These are phyloP conservation scores for Microtus ochrogaster DNA, from an alignment of 2,113 vertebrate species.

Conservation along the genomic window DNA sequence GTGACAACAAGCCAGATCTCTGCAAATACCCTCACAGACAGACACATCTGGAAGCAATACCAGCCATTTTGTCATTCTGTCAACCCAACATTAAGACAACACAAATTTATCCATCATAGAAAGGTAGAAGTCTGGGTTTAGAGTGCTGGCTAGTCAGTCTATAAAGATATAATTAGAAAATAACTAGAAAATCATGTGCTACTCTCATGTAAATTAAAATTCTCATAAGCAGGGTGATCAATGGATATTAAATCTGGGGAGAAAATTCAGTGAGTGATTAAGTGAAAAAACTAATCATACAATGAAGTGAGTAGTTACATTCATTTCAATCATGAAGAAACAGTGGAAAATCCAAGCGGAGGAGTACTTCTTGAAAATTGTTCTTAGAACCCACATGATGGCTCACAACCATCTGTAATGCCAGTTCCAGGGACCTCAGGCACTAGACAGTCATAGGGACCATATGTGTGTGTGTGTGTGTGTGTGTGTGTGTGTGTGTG, in stretches of 20 bases:
- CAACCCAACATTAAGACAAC: not conserved
- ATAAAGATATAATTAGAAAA: slow-evolving; percentile 32
- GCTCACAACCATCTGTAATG: not conserved
- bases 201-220: not conserved
- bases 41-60: not conserved
- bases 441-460: not conserved
- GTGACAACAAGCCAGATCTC: not conserved
- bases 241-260: not conserved
- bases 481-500: not conserved
- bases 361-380: not conserved
- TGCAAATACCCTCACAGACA: not conserved
- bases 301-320: no score
- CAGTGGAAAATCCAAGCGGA: not conserved
- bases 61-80: not conserved
- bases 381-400: not conserved
- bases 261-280: not conserved
- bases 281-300: not conserved
- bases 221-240: not conserved
- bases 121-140: not conserved
- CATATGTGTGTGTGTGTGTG: not conserved
- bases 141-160: not conserved
- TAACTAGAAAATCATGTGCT: not conserved
- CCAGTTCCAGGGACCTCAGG: not conserved
- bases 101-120: not conserved
- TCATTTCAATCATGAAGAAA: not conserved